Evolutionary conservation across 2,113 vertebrate genomes (phyloP).

Genomic region (Tachysurus vachellii): DNA sequence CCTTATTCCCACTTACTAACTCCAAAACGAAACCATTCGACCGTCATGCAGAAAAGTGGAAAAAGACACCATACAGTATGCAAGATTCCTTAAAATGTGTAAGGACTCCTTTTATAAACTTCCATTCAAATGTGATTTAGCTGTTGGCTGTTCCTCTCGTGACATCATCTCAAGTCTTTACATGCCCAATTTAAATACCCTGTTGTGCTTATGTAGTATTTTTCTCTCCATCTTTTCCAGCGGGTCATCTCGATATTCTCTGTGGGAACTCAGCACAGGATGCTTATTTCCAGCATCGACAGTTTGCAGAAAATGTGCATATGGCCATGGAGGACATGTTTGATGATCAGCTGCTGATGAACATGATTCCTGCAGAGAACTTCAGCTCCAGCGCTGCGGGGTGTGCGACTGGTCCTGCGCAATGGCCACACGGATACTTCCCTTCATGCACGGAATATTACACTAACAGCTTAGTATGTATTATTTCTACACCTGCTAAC

Average conservation of each 20-base stretch:
- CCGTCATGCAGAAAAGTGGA: slow-evolving; percentile 44
- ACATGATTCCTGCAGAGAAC: slow-evolving; percentile 72
- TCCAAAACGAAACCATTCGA: slow-evolving; percentile 42
- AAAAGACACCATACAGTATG: slow-evolving; percentile 31
- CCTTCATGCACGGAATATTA: slow-evolving; percentile 76
- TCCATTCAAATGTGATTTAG: slow-evolving; percentile 70
- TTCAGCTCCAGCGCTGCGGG: slow-evolving; percentile 56
- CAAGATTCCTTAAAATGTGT: slow-evolving; percentile 37
- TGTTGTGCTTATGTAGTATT: slow-evolving; percentile 51
- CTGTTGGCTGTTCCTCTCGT: slow-evolving; percentile 65
- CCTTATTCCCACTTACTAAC: slow-evolving; percentile 49
- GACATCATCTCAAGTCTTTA: slow-evolving; percentile 68
- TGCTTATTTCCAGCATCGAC: slow-evolving; percentile 65
- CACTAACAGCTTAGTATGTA: slow-evolving; percentile 80
- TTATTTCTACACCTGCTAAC: slow-evolving; percentile 17
- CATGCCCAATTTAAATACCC: slow-evolving; percentile 67
- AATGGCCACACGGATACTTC: slow-evolving; percentile 70
- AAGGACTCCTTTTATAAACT: slow-evolving; percentile 65
- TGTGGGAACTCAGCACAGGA: slow-evolving; percentile 58
- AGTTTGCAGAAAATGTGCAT: slow-evolving; percentile 69
- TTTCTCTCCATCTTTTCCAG: slow-evolving; percentile 49
- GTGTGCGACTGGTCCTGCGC: slow-evolving; percentile 54
- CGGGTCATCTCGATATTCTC: slow-evolving; percentile 74
- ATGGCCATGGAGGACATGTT: slow-evolving; percentile 70
- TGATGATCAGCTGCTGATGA: slow-evolving; percentile 74